Percentiles rank a stretch among this genome's conserved stretches.
These are phyloP conservation scores for Rotaria magnacalcarata DNA, from an alignment of 2,888 invertebrate species.

Conservation along the genomic window DNA sequence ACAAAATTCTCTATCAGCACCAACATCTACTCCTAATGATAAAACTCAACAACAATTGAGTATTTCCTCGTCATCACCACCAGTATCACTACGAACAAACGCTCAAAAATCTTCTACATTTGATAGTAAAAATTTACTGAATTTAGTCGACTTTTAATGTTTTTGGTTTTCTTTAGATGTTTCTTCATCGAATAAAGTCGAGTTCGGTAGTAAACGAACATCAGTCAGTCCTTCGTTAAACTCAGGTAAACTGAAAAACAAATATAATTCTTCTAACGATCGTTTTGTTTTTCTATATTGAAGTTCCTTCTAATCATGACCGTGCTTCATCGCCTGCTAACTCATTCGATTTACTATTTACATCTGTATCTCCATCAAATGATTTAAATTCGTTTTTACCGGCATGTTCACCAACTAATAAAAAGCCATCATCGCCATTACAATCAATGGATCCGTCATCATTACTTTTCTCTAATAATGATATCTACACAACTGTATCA, in stretches of 20 bases:
- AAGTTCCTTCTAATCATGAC: background rate
- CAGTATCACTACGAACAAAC: background rate
- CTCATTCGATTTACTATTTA: background rate
- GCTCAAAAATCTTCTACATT: conserved; percentile 5
- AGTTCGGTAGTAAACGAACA: conserved; percentile 14
- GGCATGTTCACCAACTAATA: background rate
- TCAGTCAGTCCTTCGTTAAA: background rate
- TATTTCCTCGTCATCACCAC: background rate
- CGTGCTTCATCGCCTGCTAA: background rate
- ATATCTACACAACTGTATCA: background rate
- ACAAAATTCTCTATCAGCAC: conserved; percentile 2
- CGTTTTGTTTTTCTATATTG: background rate
- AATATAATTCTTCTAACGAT: background rate
- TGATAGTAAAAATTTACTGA: background rate
- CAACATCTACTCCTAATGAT: background rate
- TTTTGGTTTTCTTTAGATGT: background rate
- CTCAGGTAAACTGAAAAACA: background rate
- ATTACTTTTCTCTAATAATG: background rate
- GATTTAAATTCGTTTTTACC: background rate
- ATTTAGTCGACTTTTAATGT: no score
- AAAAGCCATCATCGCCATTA: background rate
- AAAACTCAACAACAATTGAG: background rate
- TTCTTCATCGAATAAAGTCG: background rate
- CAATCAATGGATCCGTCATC: background rate
- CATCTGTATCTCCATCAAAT: background rate